Conservation (phyloP, 2,888 invertebrate genomes). For the Crioceris asparagi region DNA sequence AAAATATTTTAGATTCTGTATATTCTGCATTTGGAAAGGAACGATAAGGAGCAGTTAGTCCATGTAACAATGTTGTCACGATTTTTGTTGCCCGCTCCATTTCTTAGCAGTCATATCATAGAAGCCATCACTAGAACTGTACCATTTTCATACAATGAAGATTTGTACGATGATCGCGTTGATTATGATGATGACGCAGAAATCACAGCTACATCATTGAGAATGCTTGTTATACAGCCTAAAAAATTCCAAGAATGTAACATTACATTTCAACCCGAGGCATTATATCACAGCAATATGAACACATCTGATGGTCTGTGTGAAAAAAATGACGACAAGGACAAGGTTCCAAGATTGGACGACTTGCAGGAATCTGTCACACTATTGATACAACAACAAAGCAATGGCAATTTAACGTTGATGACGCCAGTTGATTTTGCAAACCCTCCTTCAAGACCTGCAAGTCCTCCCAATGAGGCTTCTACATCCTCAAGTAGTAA, state of each 20-base stretch:
- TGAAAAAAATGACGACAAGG: constrained; percentile 15
- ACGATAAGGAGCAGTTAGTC: constrained; percentile 49
- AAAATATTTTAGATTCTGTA: constrained; percentile 46
- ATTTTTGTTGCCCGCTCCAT: constrained; percentile 76
- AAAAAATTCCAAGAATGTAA: constrained; percentile 71
- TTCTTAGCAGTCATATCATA: constrained; percentile 79
- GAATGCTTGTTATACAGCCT: constrained; percentile 74
- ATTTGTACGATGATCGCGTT: constrained; percentile 47
- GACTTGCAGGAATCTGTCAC: constrained; percentile 35
- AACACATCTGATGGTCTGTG: constrained; percentile 7
- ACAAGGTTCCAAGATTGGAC: constrained; percentile 30
- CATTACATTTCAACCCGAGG: constrained; percentile 32
- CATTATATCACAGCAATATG: constrained; percentile 20
- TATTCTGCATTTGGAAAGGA: constrained; percentile 61
- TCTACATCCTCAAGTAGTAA: constrained; percentile 3
- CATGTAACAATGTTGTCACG: constrained; percentile 70
- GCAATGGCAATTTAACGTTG: constrained; percentile 46
- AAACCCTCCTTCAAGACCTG: constrained; percentile 38
- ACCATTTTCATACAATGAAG: constrained; percentile 42
- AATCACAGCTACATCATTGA: constrained; percentile 39
- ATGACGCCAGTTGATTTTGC: constrained; percentile 85
- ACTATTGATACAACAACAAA: constrained; percentile 33
- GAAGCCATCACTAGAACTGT: constrained; percentile 54
- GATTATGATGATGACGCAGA: constrained; percentile 45
- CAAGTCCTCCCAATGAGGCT: constrained; percentile 26